Conservation (phyloP, 2,797 vertebrate genomes). For the Morus bassanus region DNA sequence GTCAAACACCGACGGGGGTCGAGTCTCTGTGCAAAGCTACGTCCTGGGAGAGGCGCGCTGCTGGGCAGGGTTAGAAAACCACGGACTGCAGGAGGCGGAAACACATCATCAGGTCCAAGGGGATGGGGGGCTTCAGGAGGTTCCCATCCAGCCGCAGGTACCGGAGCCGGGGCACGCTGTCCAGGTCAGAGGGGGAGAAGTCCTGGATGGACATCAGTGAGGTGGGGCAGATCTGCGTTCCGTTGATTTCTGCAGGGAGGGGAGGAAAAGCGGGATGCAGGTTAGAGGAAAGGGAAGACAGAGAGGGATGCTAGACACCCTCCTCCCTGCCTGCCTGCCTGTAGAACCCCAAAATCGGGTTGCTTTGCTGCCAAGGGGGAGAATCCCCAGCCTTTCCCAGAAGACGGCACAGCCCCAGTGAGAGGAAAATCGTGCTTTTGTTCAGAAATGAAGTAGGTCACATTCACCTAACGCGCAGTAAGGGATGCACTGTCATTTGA, state of each 20-base stretch:
- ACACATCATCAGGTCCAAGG: constrained; percentile 94
- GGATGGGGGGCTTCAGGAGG: constrained; percentile 88
- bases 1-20: neutral
- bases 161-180: constrained; percentile 82
- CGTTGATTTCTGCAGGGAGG: constrained; percentile 86
- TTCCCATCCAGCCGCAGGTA: constrained; percentile 96
- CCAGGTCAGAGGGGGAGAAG: constrained; percentile 72
- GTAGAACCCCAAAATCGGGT: accelerated
- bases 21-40: constrained; percentile 42
- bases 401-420: accelerated
- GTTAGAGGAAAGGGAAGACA: neutral
- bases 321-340: no score
- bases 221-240: constrained; percentile 89
- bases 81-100: constrained; percentile 93
- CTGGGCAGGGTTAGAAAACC: constrained; percentile 79
- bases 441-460: constrained; percentile 8
- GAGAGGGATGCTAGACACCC: neutral
- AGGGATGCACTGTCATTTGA: neutral
- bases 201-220: constrained; percentile 68
- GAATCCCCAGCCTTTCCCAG: neutral
- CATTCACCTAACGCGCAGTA: accelerated
- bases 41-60: neutral
- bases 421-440: neutral
- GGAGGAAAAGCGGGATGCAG: neutral
- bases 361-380: neutral